Base-by-base conservation (phyloP, 2,888 invertebrate species). In the Dermolepida albohirtum region DNA sequence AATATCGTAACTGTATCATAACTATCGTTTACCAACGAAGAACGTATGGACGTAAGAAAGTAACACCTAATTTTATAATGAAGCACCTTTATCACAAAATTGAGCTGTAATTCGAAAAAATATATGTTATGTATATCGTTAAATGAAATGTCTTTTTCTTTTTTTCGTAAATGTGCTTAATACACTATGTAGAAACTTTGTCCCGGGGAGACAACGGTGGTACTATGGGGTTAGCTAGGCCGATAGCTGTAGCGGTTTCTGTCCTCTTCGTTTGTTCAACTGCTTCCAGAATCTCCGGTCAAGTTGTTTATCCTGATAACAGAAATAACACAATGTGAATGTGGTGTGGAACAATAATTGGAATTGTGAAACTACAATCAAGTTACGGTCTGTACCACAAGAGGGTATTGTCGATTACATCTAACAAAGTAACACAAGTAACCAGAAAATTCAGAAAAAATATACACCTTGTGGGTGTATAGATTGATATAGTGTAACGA, bases 211-310 rank as follows among this genome's bases (percentile, higher is more conserved):
- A 14, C 16, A 62, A 47, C 47, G 47, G 12, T 17, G 34, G 10
- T 49, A 62, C 34, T 62, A 44, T 41, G 34, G 16, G 39, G 34
- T 66, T 34, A 29, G 49, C 68, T 71, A 72, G 66, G 71, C 71
- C 69, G 71, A 71, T 67, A 73, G 49, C 63, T 73, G 73, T 40
- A 73, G 41, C 27, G 71, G 70, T 63, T 72, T 72, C 57, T 69
- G 65, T 54, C 78, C 76, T 55, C 90, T 89, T 82, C 92, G 87
- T 85, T 89, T 89, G 75, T 89, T 90, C 77, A 92, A 87, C 82
- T 92, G 92, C 84, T 91, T 92, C 92, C 92, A 92, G 81, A 92
- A 91, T 78, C 92, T 86, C 81, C 91, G 89, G 81, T 92, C 92
- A 81, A 92, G 84, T 79, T 90, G 89, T 82, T 90, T 92, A 79